Evolutionary conservation across 2,113 vertebrate species (phyloP).

Genomic region (Sceloporus tristichus): DNA sequence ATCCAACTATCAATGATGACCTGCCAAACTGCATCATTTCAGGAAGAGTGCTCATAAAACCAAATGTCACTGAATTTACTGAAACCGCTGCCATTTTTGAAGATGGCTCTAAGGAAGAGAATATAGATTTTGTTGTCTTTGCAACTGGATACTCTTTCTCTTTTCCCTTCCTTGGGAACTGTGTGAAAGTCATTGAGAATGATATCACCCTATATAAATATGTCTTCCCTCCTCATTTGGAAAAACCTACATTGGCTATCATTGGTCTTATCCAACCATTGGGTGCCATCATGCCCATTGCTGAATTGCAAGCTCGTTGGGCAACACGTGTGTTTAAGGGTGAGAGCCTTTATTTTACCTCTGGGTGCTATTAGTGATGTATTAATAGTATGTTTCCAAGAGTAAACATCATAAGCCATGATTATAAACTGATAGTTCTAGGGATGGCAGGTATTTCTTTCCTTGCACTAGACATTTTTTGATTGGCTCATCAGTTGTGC

Average conservation of each 20-base stretch:
- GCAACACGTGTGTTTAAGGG: constrained; percentile 86
- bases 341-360: constrained; percentile 60
- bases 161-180: constrained; percentile 86
- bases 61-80: constrained; percentile 81
- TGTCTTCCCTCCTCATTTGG: constrained; percentile 82
- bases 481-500: not conserved
- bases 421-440: not conserved
- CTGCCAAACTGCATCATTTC: constrained; percentile 88
- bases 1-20: constrained; percentile 82
- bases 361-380: not conserved
- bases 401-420: not conserved
- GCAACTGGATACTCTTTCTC: constrained; percentile 87
- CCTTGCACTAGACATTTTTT: not conserved
- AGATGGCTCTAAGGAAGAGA: constrained; percentile 84
- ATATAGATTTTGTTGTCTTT: constrained; percentile 86
- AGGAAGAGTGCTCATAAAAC: constrained; percentile 83
- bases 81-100: constrained; percentile 85
- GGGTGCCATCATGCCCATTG: constrained; percentile 86
- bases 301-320: constrained; percentile 93
- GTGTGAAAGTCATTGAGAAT: constrained; percentile 75
- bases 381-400: not conserved
- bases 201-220: constrained; percentile 84
- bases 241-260: constrained; percentile 86
- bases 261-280: constrained; percentile 83
- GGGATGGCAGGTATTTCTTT: not conserved